A percentile compares a stretch with the other conserved stretches of the same genome.
Conservation (phyloP, 2,113 vertebrate genomes). For the Nycticryphes semicollaris region DNA sequence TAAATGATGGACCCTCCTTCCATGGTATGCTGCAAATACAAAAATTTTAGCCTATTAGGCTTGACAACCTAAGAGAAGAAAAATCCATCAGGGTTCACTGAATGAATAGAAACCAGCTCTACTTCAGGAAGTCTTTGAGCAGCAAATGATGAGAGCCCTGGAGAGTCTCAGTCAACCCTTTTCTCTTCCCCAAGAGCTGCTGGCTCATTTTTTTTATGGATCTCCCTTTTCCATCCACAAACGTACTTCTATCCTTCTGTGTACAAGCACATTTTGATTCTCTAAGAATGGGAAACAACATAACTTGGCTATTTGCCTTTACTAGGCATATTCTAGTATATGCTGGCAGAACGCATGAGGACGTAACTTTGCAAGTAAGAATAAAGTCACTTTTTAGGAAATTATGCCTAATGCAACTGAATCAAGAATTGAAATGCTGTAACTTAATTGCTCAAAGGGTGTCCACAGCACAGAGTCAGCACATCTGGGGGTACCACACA, state of each 20-base stretch:
- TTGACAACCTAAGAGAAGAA: not conserved
- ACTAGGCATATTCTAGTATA: not conserved
- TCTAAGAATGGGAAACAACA: not conserved
- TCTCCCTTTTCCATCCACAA: not conserved
- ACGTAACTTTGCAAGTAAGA: not conserved
- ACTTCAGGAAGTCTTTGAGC: not conserved
- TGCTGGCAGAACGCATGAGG: not conserved
- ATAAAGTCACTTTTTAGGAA: not conserved
- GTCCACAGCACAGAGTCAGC: not conserved
- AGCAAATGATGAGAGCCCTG: not conserved
- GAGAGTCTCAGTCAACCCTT: not conserved
- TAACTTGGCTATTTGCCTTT: not conserved
- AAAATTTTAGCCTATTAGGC: not conserved
- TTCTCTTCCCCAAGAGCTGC: not conserved
- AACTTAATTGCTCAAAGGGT: not conserved
- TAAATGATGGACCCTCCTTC: not conserved
- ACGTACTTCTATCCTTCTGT: not conserved
- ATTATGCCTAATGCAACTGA: not conserved
- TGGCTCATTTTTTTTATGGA: not conserved
- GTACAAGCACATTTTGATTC: not conserved
- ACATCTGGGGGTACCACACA: accelerated
- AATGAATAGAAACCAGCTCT: not conserved
- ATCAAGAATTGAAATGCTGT: not conserved
- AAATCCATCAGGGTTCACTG: not conserved
- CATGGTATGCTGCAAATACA: not conserved